Base-by-base conservation (phyloP, 2,888 invertebrate genomes). In the Andrena bicolor region DNA sequence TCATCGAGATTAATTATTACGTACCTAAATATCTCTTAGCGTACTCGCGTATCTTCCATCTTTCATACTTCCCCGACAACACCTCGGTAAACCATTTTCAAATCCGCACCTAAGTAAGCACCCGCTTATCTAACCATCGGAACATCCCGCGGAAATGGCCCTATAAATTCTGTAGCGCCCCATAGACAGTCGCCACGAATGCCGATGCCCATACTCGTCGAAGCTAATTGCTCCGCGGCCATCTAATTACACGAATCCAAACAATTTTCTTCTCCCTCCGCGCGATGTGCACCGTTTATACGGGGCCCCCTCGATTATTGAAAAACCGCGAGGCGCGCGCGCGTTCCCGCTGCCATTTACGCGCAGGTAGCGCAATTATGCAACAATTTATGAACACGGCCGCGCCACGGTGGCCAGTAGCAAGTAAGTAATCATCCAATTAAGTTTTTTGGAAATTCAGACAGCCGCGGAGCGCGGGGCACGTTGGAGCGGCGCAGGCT, bases 381-480 rank as follows among this genome's bases (percentile, higher is more conserved):
- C 48, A 80, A 71, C 51, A 80, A 61, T 66, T 71, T 72, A 80
- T 66, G 64, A 58, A 70, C 69, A 30, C n/a, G 32, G 20, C 48
- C 61, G 53, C 23, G 32, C 49, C 60, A 35, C 60, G 56, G 41
- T n/a, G 16, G 23, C 28, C n/a, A 60, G 61, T 56, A 56, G 69
- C 48, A 66, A 82, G 76, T 76, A 76, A 76, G 83, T 65, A 66
- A 83, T 83, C 69, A 83, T 73, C 64, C 73, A 82, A 78, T 77
- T 71, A 72, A 69, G 48, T 82, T 82, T 74, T 82, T 82, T 66
- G 58, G 48, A 77, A 66, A 73, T 70, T 83, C 63, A 23, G 23
- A 28, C 63, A 20, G 26, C 20, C n/a, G 49, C 8, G 32, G 65
- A 53, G 61, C 58, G 28, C 63, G 35, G 6, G 2, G 0, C 23